phyloP scores from a whole-genome alignment of 2,797 vertebrate species.

The Delichon dasypus region DNA sequence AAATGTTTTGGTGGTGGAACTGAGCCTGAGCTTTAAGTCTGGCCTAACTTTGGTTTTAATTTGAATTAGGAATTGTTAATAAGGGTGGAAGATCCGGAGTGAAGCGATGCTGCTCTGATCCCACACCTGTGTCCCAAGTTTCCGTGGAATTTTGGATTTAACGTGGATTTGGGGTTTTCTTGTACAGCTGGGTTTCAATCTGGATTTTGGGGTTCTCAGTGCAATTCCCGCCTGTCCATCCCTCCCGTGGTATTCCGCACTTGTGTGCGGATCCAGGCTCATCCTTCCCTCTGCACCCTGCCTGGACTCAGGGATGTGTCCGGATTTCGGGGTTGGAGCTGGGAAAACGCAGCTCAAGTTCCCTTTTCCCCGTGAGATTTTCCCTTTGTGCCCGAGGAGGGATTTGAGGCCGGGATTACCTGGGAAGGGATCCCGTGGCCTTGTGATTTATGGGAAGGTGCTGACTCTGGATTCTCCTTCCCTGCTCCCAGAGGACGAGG shows the following conservation, averaged over 20 bases:
- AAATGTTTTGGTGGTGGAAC: background rate
- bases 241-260: accelerated
- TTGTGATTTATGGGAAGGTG: background rate
- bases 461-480: background rate
- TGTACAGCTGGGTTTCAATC: background rate
- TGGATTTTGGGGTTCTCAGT: background rate
- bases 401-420: background rate
- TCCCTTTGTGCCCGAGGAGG: background rate
- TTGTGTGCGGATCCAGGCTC: background rate
- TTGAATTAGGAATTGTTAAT: background rate
- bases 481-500: background rate
- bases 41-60: background rate
- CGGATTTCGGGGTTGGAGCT: accelerated
- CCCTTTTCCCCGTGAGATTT: accelerated
- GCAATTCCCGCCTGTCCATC: accelerated
- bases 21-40: background rate
- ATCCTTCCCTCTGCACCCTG: background rate
- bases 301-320: accelerated
- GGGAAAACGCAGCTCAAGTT: accelerated
- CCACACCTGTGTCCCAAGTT: accelerated
- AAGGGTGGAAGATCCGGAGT: accelerated
- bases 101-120: too few species aligned
- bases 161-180: background rate
- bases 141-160: background rate
- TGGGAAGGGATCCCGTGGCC: background rate